Base-by-base conservation (phyloP, 1,140 invertebrate species). In the Ceratitis capitata region DNA sequence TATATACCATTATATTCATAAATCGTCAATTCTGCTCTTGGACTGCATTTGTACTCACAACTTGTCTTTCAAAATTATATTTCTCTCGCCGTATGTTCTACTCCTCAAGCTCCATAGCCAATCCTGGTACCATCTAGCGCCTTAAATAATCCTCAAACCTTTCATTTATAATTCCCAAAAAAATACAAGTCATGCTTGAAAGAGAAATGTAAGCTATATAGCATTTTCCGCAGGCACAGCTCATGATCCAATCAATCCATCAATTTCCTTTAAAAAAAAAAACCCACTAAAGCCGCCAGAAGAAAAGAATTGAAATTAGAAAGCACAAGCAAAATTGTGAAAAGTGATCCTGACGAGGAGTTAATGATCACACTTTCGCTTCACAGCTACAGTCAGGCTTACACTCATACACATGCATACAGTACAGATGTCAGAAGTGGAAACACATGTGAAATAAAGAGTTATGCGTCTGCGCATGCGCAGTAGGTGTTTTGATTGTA, bases 401-500 rank as follows among this genome's bases (percentile, higher is more conserved):
- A n/a, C n/a, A n/a, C n/a, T n/a, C n/a, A n/a, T n/a, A n/a, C n/a
- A n/a, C n/a, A n/a, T n/a, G n/a, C n/a, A n/a, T n/a, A n/a, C n/a
- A n/a, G n/a, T n/a, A n/a, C n/a, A n/a, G n/a, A n/a, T n/a, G n/a
- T n/a, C n/a, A n/a, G n/a, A n/a, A n/a, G n/a, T n/a, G n/a, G n/a
- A n/a, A n/a, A 56, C 53, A 19, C 23, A 47, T 78, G 9, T 12
- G 69, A 26, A 42, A 16, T 0, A n/a, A 78, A 78, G n/a, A n/a
- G n/a, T n/a, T n/a, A n/a, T n/a, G n/a, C 45, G 10, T 45, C 1
- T 35, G 35, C 69, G 69, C 2, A 35, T 47, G 69, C 69, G 69
- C 69, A 78, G 69, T 78, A 45, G 69, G 69, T 39, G 69, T 78
- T 78, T 78, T 69, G 61, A 69, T 69, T 69, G 32, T 35, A 16